Conservation (phyloP, 2,797 vertebrate genomes). For the Lemur catta region DNA sequence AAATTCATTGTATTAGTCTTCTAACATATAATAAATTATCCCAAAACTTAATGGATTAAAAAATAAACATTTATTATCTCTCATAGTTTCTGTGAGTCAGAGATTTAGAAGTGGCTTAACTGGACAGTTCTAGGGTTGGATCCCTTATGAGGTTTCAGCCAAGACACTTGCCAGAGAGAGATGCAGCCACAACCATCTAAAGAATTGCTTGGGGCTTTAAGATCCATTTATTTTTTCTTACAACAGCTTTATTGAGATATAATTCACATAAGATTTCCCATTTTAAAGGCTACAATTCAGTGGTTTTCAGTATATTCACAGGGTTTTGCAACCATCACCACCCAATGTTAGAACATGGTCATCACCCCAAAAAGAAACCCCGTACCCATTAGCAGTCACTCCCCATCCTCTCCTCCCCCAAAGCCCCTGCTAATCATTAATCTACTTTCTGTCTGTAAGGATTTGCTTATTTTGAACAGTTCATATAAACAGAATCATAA, state of each 20-base stretch:
- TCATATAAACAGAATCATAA: neutral
- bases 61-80: neutral
- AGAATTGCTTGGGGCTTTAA: neutral
- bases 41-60: neutral
- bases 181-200: neutral
- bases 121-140: neutral
- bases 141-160: too few species aligned
- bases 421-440: neutral
- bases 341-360: neutral
- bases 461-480: neutral
- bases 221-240: neutral
- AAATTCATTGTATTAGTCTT: neutral
- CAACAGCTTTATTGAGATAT: neutral
- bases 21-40: neutral
- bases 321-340: neutral
- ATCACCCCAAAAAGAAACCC: neutral
- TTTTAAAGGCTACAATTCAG: neutral
- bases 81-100: neutral
- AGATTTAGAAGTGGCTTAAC: neutral
- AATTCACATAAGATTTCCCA: neutral
- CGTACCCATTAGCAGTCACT: neutral
- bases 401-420: neutral
- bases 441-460: neutral
- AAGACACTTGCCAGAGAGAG: neutral
- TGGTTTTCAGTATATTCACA: neutral